Conservation (phyloP, 2,888 invertebrate genomes). For the Agrochola circellaris region DNA sequence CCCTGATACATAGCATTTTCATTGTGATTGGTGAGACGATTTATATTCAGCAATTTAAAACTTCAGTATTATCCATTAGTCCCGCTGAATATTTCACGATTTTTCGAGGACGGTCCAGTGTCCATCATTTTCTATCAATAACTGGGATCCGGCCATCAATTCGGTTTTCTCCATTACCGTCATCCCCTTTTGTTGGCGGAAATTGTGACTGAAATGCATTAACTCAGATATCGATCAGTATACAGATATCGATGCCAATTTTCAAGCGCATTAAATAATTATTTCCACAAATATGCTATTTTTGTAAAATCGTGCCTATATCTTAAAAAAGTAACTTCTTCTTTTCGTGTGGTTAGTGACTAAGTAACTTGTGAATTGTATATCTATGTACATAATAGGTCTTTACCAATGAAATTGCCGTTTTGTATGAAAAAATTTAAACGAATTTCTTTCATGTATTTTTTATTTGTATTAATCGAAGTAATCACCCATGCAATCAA, state of each 20-base stretch:
- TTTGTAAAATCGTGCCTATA: neutral
- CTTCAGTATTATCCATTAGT: constrained; percentile 50
- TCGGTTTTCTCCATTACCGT: neutral
- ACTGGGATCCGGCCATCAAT: constrained; percentile 5
- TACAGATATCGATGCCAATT: neutral
- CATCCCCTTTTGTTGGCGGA: neutral
- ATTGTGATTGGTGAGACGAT: constrained; percentile 37
- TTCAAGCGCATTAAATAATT: neutral
- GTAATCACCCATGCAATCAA: too few relatives aligned
- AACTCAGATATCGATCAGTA: neutral
- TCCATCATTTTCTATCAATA: constrained; percentile 34
- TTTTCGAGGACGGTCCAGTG: constrained; percentile 8
- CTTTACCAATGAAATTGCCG: too few relatives aligned
- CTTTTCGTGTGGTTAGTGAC: too few relatives aligned
- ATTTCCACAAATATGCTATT: neutral
- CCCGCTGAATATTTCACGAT: constrained; percentile 38
- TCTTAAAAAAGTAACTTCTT: too few relatives aligned
- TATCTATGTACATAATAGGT: too few relatives aligned
- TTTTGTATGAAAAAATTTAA: too few relatives aligned
- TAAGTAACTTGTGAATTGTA: too few relatives aligned
- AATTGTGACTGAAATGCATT: neutral
- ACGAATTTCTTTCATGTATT: too few relatives aligned
- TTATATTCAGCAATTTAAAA: constrained; percentile 59
- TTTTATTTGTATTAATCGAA: too few relatives aligned
- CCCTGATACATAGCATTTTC: constrained; percentile 21